phyloP scores from a whole-genome alignment of 1,140 invertebrate species.

The Drosophila mauritiana region DNA sequence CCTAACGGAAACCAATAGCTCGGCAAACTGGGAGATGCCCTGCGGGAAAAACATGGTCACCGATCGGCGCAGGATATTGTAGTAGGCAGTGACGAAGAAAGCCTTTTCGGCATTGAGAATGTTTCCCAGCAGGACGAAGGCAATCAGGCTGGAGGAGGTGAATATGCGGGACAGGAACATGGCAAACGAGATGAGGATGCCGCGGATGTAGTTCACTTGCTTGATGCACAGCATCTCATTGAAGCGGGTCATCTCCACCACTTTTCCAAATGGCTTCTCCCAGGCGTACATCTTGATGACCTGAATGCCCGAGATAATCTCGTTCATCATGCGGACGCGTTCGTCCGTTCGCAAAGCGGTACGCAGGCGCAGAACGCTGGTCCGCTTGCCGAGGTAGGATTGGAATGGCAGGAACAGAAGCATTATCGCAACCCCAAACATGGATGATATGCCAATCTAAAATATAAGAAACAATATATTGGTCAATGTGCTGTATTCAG shows the following conservation, averaged over 20 bases:
- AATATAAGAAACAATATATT: neutral
- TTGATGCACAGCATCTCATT: constrained; percentile 86
- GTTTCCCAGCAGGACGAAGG: constrained; percentile 89
- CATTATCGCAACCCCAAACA: constrained; percentile 92
- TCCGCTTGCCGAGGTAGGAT: constrained; percentile 90
- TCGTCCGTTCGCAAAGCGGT: constrained; percentile 92
- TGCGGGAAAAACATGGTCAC: constrained; percentile 90
- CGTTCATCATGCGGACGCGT: constrained; percentile 93
- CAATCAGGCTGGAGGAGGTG: constrained; percentile 90
- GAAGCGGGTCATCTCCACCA: constrained; percentile 86
- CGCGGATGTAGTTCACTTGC: constrained; percentile 89
- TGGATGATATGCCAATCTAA: constrained; percentile 85
- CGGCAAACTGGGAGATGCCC: constrained; percentile 87
- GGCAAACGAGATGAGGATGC: constrained; percentile 89
- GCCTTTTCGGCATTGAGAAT: constrained; percentile 88
- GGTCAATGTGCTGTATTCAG: neutral
- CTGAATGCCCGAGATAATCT: constrained; percentile 94
- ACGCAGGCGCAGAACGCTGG: constrained; percentile 87
- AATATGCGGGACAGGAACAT: constrained; percentile 90
- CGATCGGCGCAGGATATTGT: constrained; percentile 89
- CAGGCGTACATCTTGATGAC: constrained; percentile 97
- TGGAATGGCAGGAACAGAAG: constrained; percentile 93
- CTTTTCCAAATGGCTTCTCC: constrained; percentile 91
- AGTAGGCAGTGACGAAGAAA: constrained; percentile 90
- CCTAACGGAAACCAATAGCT: constrained; percentile 88